Base-by-base conservation (phyloP, 2,888 invertebrate genomes). In the Trichogramma evanescens region DNA sequence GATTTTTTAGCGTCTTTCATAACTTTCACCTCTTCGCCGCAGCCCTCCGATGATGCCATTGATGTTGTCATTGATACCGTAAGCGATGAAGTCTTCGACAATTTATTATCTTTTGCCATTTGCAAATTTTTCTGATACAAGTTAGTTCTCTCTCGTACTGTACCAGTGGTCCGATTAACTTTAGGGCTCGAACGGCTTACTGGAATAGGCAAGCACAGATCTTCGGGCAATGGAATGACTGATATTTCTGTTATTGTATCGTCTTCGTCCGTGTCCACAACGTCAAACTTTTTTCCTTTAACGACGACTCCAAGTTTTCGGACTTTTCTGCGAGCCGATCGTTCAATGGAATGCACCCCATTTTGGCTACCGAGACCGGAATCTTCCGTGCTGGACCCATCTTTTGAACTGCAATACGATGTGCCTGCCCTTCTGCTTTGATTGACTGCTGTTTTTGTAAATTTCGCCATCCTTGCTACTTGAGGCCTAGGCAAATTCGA, bases 401-500 rank as follows among this genome's bases (percentile, higher is more conserved):
- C 81, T 64, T 82, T 82, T 1, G 81, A 81, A 45, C 83, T 82
- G 7, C 72, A 71, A 26, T 26, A 26, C 26, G 26, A 26, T 72
- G 82, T 82, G 65, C 81, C 81, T 3, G 26, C 7, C 74, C 84
- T 86, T 65, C 86, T 83, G 63, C 84, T 86, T 69, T 85, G 89
- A 73, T 91, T 91, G 44, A 86, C 88, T 54, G 82, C 79, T 58
- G 87, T 87, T 74, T 91, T 91, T 54, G 87, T 87, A 53, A 83
- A 82, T 78, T 91, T 91, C 81, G 79, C 73, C 82, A 84, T 65
- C 82, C 82, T 46, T 26, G 87, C 84, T 70, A 84, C 87, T 77
- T 91, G 90, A 0, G 90, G 90, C 62, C 84, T 80, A 0, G 91
- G 91, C 66, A 91, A 79, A 71, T 89, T 88, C 59, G 86, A 87